A percentile compares a stretch with the other conserved stretches of the same genome.
phyloP scores from a whole-genome alignment of 2,888 invertebrate species.

The Pimpla rufipes region DNA sequence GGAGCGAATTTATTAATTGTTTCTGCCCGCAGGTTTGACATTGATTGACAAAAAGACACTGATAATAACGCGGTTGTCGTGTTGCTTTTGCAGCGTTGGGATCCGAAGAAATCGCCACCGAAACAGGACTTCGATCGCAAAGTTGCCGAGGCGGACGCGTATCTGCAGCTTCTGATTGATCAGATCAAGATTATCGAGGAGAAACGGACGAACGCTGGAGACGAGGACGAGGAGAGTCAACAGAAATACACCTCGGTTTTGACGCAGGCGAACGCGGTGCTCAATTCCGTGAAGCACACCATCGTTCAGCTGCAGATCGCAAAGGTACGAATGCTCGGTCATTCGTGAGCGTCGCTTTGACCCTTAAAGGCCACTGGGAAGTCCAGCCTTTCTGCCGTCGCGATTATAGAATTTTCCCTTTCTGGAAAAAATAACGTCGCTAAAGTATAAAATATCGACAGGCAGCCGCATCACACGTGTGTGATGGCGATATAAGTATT shows the following conservation, averaged over 20 bases:
- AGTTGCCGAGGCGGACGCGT: conserved; percentile 97
- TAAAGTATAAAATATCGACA: neutral
- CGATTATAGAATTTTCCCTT: neutral
- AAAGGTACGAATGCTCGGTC: conserved; percentile 89
- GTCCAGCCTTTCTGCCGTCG: neutral
- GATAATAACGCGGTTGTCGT: too few relatives aligned
- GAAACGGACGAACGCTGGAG: conserved; percentile 74
- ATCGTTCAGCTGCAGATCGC: conserved; percentile 99
- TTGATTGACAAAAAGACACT: neutral
- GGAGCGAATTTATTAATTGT: neutral
- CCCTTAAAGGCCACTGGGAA: neutral
- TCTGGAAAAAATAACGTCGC: neutral
- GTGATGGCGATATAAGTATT: neutral
- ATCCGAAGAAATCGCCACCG: conserved; percentile 87
- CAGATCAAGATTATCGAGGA: conserved; percentile 91
- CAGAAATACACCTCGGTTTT: conserved; percentile 79
- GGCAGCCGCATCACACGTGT: neutral
- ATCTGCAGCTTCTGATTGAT: conserved; percentile 97
- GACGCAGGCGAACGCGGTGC: conserved; percentile 90
- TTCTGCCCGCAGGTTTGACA: neutral
- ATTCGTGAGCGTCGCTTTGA: neutral
- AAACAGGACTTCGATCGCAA: conserved; percentile 92
- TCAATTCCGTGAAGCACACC: conserved; percentile 99
- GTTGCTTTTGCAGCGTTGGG: conserved; percentile 86
- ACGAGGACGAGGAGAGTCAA: conserved; percentile 78